Evolutionary conservation across 2,113 vertebrate genomes (phyloP).

Genomic region (Thunnus thynnus): DNA sequence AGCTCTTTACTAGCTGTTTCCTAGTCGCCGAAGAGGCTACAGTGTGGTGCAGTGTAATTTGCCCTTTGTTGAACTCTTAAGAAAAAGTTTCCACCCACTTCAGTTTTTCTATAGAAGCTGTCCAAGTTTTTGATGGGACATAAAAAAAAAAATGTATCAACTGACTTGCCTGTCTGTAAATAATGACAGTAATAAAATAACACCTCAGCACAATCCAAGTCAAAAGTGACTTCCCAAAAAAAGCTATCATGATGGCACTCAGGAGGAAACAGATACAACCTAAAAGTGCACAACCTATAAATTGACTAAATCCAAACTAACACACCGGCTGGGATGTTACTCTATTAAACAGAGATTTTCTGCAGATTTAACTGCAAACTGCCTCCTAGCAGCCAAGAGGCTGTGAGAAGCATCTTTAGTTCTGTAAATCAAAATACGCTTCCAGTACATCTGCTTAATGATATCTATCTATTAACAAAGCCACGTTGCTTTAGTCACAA

Average conservation of each 20-base stretch:
- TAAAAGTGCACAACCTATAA: neutral
- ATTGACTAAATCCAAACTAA: neutral
- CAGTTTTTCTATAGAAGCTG: neutral
- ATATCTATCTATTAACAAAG: slow-evolving; percentile 29
- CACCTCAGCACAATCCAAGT: neutral
- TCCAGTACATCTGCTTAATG: slow-evolving; percentile 6
- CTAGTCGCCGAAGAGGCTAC: neutral
- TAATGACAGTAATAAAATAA: neutral
- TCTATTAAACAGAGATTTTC: slow-evolving; percentile 2
- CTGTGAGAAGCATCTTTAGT: neutral
- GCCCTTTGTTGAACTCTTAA: neutral
- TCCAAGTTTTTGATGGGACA: neutral
- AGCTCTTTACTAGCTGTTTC: neutral
- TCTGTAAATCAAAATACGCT: slow-evolving; percentile 34
- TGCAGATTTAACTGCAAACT: slow-evolving; percentile 14
- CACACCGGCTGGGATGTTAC: neutral
- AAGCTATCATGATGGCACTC: neutral
- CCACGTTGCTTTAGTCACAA: slow-evolving; percentile 23
- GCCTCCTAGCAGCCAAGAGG: slow-evolving; percentile 9
- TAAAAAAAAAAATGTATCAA: neutral
- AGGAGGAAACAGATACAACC: no score
- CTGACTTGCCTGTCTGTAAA: neutral
- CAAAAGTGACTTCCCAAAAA: neutral
- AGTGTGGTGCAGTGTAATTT: neutral
- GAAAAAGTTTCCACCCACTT: neutral